Conservation (phyloP, 1,140 invertebrate species). For the Trichogramma pretiosum region DNA sequence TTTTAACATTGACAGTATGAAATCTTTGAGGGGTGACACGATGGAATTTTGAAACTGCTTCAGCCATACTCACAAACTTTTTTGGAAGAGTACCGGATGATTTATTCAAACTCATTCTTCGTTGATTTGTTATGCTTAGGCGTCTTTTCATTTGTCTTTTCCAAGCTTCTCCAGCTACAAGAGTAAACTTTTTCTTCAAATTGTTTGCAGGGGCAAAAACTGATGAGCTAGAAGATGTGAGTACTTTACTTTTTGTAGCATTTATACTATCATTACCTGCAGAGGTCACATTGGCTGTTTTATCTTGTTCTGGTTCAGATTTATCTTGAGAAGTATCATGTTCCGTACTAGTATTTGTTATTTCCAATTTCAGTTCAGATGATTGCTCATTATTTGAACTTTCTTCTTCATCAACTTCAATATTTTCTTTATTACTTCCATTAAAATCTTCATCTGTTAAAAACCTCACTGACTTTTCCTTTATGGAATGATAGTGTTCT, state of each 20-base stretch:
- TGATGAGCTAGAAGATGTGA: not conserved
- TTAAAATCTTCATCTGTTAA: not conserved
- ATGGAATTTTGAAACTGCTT: constrained; percentile 41
- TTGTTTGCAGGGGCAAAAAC: not conserved
- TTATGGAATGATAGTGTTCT: constrained; percentile 16
- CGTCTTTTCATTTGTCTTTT: not conserved
- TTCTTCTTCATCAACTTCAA: not conserved
- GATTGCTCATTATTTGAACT: not conserved
- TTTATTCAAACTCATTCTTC: constrained; percentile 20
- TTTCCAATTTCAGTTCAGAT: constrained; percentile 9
- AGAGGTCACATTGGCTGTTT: not conserved
- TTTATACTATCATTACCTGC: not conserved
- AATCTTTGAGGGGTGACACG: constrained; percentile 41
- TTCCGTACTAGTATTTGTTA: constrained; percentile 5
- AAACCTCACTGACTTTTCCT: not conserved
- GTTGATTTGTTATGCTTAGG: constrained; percentile 16
- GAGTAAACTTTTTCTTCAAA: constrained; percentile 3
- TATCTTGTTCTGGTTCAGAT: not conserved
- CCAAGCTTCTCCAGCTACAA: not conserved
- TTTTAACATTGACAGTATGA: constrained; percentile 24
- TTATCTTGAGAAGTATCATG: constrained; percentile 11
- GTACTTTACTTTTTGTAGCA: constrained; percentile 10
- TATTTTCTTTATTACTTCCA: constrained; percentile 8
- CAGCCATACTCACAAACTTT: constrained; percentile 41
- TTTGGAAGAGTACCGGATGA: constrained; percentile 12